These are phyloP conservation scores for Antitype chi DNA, from an alignment of 2,888 invertebrate genomes.

Conservation along the genomic window DNA sequence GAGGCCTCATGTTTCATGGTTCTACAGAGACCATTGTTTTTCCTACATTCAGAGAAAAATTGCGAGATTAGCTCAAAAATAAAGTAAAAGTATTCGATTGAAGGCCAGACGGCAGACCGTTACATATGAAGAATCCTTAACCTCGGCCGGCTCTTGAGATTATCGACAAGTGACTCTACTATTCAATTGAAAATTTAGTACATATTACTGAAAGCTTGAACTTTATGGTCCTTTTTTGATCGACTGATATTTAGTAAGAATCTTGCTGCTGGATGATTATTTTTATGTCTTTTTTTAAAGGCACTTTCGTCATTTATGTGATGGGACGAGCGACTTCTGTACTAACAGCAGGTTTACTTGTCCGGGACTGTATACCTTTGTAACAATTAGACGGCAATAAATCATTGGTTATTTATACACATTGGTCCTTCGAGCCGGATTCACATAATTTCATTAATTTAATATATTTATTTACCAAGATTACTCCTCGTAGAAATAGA, in stretches of 20 bases:
- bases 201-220: neutral
- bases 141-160: constrained; percentile 19
- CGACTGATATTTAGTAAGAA: too few species aligned
- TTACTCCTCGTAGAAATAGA: neutral
- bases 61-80: constrained; percentile 19
- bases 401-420: too few species aligned
- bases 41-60: constrained; percentile 14
- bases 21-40: neutral
- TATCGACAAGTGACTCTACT: constrained; percentile 49
- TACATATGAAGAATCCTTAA: constrained; percentile 53
- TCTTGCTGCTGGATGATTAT: too few species aligned
- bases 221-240: too few species aligned
- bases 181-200: neutral
- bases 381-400: too few species aligned
- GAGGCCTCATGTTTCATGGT: too few species aligned
- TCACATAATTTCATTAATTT: neutral
- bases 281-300: too few species aligned
- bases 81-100: constrained; percentile 52
- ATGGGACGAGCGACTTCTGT: too few species aligned
- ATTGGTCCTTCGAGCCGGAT: too few species aligned
- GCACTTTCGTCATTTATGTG: too few species aligned
- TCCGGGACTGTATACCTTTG: too few species aligned
- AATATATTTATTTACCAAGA: neutral
- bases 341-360: too few species aligned
- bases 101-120: constrained; percentile 46